phyloP scores from a whole-genome alignment of 2,797 vertebrate genomes.

The Rhinogobio ventralis region DNA sequence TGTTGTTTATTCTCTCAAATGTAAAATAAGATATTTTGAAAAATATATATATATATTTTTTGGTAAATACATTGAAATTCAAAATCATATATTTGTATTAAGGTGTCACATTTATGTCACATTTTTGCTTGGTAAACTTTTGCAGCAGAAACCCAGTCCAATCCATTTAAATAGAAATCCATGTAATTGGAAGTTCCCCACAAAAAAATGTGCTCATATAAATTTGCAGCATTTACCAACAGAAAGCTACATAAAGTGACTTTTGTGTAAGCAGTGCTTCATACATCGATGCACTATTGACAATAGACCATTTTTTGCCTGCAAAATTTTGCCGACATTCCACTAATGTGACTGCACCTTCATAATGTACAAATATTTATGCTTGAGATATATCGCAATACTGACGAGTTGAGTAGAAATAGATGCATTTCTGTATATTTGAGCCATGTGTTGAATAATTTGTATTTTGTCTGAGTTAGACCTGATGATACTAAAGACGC shows the following conservation, averaged over 20 bases:
- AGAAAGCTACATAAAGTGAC: too few species aligned
- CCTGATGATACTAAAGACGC: constrained; percentile 84
- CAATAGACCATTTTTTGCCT: background rate
- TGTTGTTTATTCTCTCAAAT: background rate
- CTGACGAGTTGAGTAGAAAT: background rate
- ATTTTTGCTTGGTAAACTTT: background rate
- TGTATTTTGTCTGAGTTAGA: constrained; percentile 72
- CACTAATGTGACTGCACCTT: background rate
- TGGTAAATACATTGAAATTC: background rate
- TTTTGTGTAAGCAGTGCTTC: too few species aligned
- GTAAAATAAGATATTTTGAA: background rate
- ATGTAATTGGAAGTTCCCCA: background rate
- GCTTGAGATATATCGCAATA: background rate
- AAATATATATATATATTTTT: too few species aligned
- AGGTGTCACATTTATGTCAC: background rate
- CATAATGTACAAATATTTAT: background rate
- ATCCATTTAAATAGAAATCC: background rate
- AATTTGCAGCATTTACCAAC: background rate
- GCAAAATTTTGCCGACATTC: background rate
- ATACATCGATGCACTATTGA: too few species aligned
- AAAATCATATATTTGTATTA: background rate
- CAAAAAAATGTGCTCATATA: too few species aligned
- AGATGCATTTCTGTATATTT: background rate
- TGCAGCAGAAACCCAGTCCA: background rate
- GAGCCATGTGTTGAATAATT: background rate